Conservation (phyloP, 1,140 invertebrate species). For the Drosophila burlai region DNA sequence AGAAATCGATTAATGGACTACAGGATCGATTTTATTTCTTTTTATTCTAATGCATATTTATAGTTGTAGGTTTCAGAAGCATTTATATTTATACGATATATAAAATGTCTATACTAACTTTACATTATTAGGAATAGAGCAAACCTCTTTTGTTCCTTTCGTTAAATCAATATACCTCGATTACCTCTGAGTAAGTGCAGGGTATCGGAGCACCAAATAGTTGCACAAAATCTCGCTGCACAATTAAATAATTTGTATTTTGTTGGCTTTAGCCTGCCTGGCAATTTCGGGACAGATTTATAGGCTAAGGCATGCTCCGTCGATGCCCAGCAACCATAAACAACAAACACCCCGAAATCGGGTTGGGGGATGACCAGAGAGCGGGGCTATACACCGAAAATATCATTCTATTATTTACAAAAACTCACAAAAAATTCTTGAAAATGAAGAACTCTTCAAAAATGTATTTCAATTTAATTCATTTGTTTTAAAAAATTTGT, state of each 20-base stretch:
- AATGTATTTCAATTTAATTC: too few relatives aligned
- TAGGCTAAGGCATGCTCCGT: constrained; percentile 60
- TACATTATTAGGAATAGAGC: background rate
- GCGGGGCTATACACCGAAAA: constrained; percentile 1
- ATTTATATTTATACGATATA: too few relatives aligned
- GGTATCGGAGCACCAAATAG: constrained; percentile 44
- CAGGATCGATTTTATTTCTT: too few relatives aligned
- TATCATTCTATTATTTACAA: background rate
- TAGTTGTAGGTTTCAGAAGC: background rate
- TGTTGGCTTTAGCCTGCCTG: constrained; percentile 47
- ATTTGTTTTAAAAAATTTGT: too few relatives aligned
- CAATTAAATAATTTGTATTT: constrained; percentile 73
- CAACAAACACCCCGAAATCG: constrained; percentile 16
- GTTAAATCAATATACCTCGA: background rate
- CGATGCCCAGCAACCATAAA: constrained; percentile 53
- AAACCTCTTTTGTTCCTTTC: background rate
- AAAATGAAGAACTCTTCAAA: background rate
- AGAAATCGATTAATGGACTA: too few relatives aligned
- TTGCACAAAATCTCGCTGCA: constrained; percentile 65
- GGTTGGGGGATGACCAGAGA: background rate
- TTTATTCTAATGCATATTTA: too few relatives aligned
- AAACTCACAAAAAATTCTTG: background rate
- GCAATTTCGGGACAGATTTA: constrained; percentile 63
- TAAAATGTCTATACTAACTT: background rate
- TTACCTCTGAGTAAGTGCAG: background rate